Base-by-base conservation (phyloP, 2,113 vertebrate genomes). In the Harpagus bidentatus region DNA sequence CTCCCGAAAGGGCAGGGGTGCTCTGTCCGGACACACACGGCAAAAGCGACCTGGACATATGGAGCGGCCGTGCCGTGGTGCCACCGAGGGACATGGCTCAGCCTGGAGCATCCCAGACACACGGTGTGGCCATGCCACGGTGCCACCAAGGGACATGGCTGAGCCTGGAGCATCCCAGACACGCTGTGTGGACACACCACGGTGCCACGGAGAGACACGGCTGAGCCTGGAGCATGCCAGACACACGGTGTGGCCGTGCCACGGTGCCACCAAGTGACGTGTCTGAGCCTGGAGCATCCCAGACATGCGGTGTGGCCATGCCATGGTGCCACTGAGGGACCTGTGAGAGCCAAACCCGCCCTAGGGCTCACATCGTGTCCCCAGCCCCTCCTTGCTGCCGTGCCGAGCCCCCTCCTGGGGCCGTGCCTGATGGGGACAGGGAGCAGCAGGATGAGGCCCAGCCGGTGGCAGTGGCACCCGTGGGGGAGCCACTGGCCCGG, bases 11-110 rank as follows among this genome's bases (percentile, higher is more conserved):
- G 93, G 31, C 65, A 63, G 25, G 40, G 82, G 73, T 10, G 72
- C 80, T 69, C 15, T 16, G 91, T 65, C 31, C 0, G n/a, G 65
- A 5, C 69, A 40, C 69, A 34, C 13, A 0, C 0, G 6, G 83
- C 2, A 10, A 52, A 91, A 3, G 80, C 0, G 8, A 31, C 1
- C 1, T 2, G 0, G 19, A 3, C 0, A 2, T 1, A 8, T 1
- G 0, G 59, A 22, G n/a, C 0, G 18, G 45, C 45, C 0, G 2
- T 32, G 50, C 32, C 34, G 4, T 7, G 8, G 53, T 43, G 71
- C 29, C 43, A 59, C 21, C 1, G 9, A 55, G 58, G 70, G 70
- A 55, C 40, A 13, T 0, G 12, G 31, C 23, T 4, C 66, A 59
- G 36, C 55, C 43, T 11, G 42, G 71, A 56, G 23, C 11, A 5